phyloP scores from a whole-genome alignment of 1,140 invertebrate species.

The Bombus confusus region DNA sequence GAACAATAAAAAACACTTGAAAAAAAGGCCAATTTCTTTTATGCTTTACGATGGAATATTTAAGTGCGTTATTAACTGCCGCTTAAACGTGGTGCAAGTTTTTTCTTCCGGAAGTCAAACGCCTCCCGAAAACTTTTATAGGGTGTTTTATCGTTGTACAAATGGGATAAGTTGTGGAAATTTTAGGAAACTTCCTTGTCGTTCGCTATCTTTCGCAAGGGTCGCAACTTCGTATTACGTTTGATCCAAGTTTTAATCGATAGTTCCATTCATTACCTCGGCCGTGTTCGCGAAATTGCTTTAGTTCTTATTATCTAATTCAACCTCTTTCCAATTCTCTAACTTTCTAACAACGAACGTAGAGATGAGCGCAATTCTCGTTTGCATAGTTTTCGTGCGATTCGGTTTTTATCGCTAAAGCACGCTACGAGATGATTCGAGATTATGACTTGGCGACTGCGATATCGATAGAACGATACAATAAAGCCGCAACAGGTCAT shows the following conservation, averaged over 20 bases:
- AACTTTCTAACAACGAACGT: background rate
- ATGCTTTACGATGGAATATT: constrained; percentile 38
- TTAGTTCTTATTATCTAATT: background rate
- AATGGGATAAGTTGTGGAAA: constrained; percentile 17
- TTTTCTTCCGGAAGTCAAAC: constrained; percentile 17
- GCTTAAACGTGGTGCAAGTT: constrained; percentile 29
- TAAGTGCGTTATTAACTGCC: constrained; percentile 33
- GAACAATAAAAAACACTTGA: constrained; percentile 24
- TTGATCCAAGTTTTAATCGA: constrained; percentile 9
- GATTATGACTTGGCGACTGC: constrained; percentile 20
- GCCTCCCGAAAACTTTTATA: constrained; percentile 25
- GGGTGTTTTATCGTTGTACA: constrained; percentile 5
- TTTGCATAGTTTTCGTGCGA: background rate
- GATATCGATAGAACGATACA: constrained; percentile 27
- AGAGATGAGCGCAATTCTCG: background rate
- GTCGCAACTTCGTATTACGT: background rate
- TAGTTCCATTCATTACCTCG: background rate
- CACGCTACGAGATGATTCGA: constrained; percentile 15
- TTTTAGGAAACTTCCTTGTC: background rate
- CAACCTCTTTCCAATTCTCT: background rate
- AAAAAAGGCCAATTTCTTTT: constrained; percentile 31
- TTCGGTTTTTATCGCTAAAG: background rate
- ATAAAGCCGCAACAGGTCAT: constrained; percentile 58
- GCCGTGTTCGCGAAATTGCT: background rate
- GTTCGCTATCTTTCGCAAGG: background rate